Evolutionary conservation across 2,888 invertebrate genomes (phyloP), one percentile per base, ranked within the genome.

Genomic region (Parascotia fuliginaria): DNA sequence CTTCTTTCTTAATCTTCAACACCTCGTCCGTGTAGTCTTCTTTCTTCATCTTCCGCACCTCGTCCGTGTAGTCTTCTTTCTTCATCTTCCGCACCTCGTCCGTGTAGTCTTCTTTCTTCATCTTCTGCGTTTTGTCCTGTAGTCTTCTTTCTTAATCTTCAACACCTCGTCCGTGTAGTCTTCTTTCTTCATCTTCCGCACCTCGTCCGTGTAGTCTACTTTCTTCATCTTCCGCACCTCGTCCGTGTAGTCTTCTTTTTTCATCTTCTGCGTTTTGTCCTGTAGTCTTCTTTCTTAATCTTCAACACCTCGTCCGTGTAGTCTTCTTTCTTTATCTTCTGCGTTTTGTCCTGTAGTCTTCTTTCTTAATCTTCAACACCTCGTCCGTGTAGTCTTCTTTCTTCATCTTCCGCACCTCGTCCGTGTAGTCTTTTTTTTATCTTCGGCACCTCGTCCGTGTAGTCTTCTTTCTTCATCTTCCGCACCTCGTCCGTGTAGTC

Each of bases 51-150:
- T 48, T 45, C n/a, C 33, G 42, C 55, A 15, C 7, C 27, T 48
- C 41, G 32, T 45, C 49, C 28, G 36, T 38, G 36, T 55, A 15
- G 31, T 53, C 42, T 65, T 50, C 41, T 38, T 22, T 54, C 47
- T 53, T 58, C 46, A 32, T 49, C 37, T 28, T 44, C 32, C 11
- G 11, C 37, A 1, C 36, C 22, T 29, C 14, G 15, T 38, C 14
- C 24, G 14, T 12, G 19, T 28, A n/a, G 38, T 12, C 31, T 41
- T 37, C 36, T 29, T 22, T 7, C 22, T 36, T 32, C 22, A 9
- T 42, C 28, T 9, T 41, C 13, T n/a, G 1, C 37, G 7, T 33
- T 27, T 34, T 27, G 27, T 29, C 28, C n/a, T 41, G 32, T 41
- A 11, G 27, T 34, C 42, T 42, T 32, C 14, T 12, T 5, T 37